phyloP scores from a whole-genome alignment of 2,888 invertebrate species.

The Muscina levida region DNA sequence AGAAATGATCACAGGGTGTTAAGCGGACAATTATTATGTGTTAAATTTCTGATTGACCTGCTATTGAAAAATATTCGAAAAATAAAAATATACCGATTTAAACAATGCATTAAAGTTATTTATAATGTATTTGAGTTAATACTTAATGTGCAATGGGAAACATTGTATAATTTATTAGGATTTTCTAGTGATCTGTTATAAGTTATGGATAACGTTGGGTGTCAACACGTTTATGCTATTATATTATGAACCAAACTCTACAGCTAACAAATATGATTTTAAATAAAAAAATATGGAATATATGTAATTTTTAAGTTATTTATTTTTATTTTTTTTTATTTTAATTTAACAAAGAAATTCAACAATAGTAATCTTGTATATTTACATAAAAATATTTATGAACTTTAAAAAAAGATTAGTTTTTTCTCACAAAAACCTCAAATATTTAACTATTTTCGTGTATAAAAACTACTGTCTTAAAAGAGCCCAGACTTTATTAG shows the following conservation, averaged over 20 bases:
- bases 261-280: slow-evolving; percentile 3
- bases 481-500: background rate
- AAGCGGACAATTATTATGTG: too few relatives aligned
- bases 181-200: too few relatives aligned
- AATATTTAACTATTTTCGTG: background rate
- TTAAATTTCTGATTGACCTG: too few relatives aligned
- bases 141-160: too few relatives aligned
- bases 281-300: background rate
- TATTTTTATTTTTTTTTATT: slow-evolving; percentile 28
- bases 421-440: background rate
- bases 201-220: too few relatives aligned
- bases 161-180: too few relatives aligned
- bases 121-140: too few relatives aligned
- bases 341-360: slow-evolving; percentile 40
- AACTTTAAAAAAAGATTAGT: slow-evolving; percentile 21
- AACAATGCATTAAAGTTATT: too few relatives aligned
- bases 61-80: too few relatives aligned
- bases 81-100: too few relatives aligned
- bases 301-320: slow-evolving; percentile 9
- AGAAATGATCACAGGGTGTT: too few relatives aligned
- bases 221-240: too few relatives aligned
- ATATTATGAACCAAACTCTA: background rate
- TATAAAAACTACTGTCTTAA: slow-evolving; percentile 53
- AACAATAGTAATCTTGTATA: slow-evolving; percentile 35
- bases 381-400: slow-evolving; percentile 34